A percentile compares a stretch with the other conserved stretches of the same genome.
Conservation (phyloP, 2,888 invertebrate species). For the Mythimna ferrago region DNA sequence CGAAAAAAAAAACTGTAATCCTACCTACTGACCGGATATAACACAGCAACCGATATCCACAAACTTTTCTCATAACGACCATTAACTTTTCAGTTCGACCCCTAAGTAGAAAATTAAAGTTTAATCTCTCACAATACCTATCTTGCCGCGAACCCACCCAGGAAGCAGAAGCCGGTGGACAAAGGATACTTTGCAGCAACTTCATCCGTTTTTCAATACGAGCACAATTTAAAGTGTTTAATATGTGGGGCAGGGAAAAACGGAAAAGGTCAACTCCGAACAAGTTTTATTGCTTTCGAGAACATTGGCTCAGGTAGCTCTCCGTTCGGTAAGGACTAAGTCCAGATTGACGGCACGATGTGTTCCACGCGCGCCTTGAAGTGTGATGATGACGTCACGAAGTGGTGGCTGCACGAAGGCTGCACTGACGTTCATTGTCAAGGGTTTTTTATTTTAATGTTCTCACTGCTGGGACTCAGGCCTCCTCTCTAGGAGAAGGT, state of each 20-base stretch:
- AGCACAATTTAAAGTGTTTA: conserved; percentile 29
- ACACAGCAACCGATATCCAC: background rate
- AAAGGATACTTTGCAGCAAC: conserved; percentile 41
- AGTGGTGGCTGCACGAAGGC: no score
- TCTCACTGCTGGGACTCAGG: no score
- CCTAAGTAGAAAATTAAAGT: conserved; percentile 43
- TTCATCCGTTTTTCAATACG: conserved; percentile 33
- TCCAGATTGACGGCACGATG: no score
- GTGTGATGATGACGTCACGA: no score
- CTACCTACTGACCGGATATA: no score
- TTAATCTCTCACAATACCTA: conserved; percentile 49
- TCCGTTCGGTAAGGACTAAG: no score
- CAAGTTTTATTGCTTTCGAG: background rate
- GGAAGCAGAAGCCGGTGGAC: conserved; percentile 14
- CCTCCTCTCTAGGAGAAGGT: no score
- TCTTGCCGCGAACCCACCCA: conserved; percentile 21
- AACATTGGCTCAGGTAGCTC: no score
- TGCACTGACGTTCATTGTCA: no score
- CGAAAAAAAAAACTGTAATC: no score
- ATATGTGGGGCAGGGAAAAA: background rate
- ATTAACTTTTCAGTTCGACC: conserved; percentile 12
- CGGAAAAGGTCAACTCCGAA: conserved; percentile 29
- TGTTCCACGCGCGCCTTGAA: no score
- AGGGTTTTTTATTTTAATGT: no score
- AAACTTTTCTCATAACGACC: conserved; percentile 29